Evolutionary conservation across 2,113 vertebrate genomes (phyloP).

Genomic region (Petrocephalus zakoni): DNA sequence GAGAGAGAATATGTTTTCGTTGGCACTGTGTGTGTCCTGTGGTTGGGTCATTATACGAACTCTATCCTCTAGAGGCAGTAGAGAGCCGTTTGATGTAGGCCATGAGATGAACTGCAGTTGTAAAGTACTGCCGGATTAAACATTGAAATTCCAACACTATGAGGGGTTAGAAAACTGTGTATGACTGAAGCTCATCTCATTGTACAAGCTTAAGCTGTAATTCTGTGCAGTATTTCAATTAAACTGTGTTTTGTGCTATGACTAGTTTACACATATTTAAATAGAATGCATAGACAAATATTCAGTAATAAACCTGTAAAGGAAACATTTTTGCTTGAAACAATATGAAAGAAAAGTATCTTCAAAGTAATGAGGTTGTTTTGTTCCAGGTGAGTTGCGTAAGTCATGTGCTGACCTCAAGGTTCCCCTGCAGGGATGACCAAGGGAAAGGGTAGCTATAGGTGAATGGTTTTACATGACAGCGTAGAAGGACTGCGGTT

Average conservation of each 20-base stretch:
- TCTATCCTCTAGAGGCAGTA: constrained; percentile 16
- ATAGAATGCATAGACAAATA: neutral
- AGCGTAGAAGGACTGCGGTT: neutral
- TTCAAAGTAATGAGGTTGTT: neutral
- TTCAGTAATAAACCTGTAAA: neutral
- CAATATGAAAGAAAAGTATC: neutral
- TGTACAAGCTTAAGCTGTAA: neutral
- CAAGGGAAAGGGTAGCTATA: neutral
- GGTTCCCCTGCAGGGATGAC: neutral
- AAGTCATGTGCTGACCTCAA: neutral
- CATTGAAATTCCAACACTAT: neutral
- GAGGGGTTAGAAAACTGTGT: neutral
- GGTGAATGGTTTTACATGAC: neutral
- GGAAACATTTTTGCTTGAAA: neutral
- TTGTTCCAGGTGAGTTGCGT: neutral
- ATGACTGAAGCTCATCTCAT: neutral
- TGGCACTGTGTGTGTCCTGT: constrained; percentile 9
- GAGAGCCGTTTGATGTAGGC: neutral
- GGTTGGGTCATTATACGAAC: neutral
- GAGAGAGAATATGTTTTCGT: constrained; percentile 11
- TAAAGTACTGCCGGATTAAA: neutral
- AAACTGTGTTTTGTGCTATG: neutral
- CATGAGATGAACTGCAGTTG: neutral
- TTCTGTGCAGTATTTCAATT: neutral
- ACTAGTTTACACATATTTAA: neutral